Evolutionary conservation across 2,113 vertebrate species (phyloP), one percentile per base, ranked within the genome.

Genomic region (Pionites leucogaster): DNA sequence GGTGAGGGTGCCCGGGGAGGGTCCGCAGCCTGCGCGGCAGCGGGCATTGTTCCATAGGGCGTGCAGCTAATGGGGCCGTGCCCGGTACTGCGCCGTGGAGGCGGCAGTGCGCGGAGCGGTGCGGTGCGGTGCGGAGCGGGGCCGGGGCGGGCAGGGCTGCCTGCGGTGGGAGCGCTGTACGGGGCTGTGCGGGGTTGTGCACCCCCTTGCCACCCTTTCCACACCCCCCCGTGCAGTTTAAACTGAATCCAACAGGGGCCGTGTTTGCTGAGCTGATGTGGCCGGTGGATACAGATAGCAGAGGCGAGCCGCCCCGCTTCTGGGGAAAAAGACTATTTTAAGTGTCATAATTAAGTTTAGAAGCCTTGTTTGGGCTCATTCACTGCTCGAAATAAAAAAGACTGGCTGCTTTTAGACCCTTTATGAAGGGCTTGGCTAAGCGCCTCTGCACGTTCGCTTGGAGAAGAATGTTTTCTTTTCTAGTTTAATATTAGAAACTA

Each of bases 51-150:
- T 94, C 95, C 97, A 97, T 94, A 97, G 97, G 98, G 98, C 96
- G 97, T 97, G 90, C 96, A 98, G 97, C 95, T 97, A 98, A 98
- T 98, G 98, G 93, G 96, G 97, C 98, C 98, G 97, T 98, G 98
- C 97, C 98, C 98, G 97, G 97, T 97, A 98, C 95, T 96, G 98
- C 97, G 98, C 98, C 98, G 98, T 98, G 97, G 98, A 86, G 98
- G 98, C 96, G 98, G 98, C 98, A 97, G 37, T 25, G 60, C 14
- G 25, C 59, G 62, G 52, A 19, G 24, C 27, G 10, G 46, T 28
- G 67, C 46, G 42, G 67, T 24, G n/a, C n/a, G n/a, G n/a, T n/a
- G 44, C 23, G 31, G 13, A 44, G 44, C 37, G 23, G 53, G 31
- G 49, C 41, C 16, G 31, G 53, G 42, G 41, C 16, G 64, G 65